A percentile compares a stretch with the other conserved stretches of the same genome.
Evolutionary conservation across 2,797 vertebrate species (phyloP).

Genomic region (Lerista edwardsae): DNA sequence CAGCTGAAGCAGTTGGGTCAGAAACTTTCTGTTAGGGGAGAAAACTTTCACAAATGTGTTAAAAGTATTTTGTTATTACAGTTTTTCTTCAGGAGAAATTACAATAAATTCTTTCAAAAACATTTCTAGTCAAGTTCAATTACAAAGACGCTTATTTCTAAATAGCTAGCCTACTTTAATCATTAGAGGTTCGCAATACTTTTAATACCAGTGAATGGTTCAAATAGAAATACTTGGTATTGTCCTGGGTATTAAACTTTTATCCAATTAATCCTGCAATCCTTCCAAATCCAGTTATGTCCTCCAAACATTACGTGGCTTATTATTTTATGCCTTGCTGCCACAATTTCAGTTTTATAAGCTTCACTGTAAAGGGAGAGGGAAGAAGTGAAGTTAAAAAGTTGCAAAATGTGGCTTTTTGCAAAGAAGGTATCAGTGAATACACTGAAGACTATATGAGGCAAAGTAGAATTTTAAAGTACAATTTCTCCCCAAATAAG

Average conservation of each 20-base stretch:
- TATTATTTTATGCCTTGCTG: not conserved
- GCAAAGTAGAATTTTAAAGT: constrained; percentile 14
- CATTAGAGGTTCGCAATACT: not conserved
- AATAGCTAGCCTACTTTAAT: not conserved
- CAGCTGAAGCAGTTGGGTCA: no score
- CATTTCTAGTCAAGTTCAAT: not conserved
- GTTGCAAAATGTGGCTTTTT: constrained; percentile 7
- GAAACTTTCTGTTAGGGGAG: not conserved
- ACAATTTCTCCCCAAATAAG: not conserved
- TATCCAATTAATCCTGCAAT: not conserved
- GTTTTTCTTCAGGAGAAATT: not conserved
- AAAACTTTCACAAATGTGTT: not conserved
- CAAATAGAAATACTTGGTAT: not conserved
- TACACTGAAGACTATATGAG: not conserved
- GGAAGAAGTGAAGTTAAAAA: not conserved
- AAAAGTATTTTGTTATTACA: not conserved
- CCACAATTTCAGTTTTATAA: constrained; percentile 12
- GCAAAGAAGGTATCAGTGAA: constrained; percentile 2
- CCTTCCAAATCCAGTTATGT: not conserved
- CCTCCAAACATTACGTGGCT: not conserved
- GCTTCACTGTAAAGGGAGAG: not conserved
- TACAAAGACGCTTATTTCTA: not conserved
- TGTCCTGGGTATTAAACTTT: not conserved
- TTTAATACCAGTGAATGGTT: not conserved
- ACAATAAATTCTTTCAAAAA: not conserved